phyloP scores from a whole-genome alignment of 2,888 invertebrate genomes.

The Athrips mouffetella region DNA sequence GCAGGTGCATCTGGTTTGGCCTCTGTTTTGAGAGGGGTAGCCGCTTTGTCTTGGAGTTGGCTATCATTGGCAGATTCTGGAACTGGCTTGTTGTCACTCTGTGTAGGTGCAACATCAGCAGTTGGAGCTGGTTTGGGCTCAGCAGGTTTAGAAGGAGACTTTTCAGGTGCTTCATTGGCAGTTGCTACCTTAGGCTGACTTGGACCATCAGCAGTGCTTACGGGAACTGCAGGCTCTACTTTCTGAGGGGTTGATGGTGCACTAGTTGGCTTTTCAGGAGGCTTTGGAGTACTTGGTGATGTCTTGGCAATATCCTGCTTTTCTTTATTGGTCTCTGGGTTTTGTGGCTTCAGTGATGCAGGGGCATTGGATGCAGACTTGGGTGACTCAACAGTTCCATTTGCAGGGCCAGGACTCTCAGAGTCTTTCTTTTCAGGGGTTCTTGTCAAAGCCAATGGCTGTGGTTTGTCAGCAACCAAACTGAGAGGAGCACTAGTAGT shows the following conservation, averaged over 20 bases:
- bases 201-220: conserved; percentile 44
- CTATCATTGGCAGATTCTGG: conserved; percentile 63
- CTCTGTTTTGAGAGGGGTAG: conserved; percentile 43
- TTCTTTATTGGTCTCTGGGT: conserved; percentile 61
- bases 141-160: conserved; percentile 59
- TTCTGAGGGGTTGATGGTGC: conserved; percentile 56
- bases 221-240: conserved; percentile 43
- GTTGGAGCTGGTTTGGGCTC: conserved; percentile 58
- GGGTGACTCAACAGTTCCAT: conserved; percentile 67
- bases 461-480: conserved; percentile 65
- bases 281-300: conserved; percentile 68
- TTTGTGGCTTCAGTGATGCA: conserved; percentile 53
- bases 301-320: conserved; percentile 68
- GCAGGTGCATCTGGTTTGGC: conserved; percentile 25
- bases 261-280: conserved; percentile 58
- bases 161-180: conserved; percentile 60
- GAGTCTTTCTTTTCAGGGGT: conserved; percentile 70
- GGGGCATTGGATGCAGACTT: conserved; percentile 56
- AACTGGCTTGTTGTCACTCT: conserved; percentile 60
- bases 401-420: conserved; percentile 60
- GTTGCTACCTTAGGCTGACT: conserved; percentile 59
- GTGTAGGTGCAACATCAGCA: conserved; percentile 62
- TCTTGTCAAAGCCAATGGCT: conserved; percentile 65
- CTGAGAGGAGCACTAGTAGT: conserved; percentile 63
- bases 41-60: conserved; percentile 43